Evolutionary conservation across 2,113 vertebrate species (phyloP).

Genomic region (Alaudala cheleensis): DNA sequence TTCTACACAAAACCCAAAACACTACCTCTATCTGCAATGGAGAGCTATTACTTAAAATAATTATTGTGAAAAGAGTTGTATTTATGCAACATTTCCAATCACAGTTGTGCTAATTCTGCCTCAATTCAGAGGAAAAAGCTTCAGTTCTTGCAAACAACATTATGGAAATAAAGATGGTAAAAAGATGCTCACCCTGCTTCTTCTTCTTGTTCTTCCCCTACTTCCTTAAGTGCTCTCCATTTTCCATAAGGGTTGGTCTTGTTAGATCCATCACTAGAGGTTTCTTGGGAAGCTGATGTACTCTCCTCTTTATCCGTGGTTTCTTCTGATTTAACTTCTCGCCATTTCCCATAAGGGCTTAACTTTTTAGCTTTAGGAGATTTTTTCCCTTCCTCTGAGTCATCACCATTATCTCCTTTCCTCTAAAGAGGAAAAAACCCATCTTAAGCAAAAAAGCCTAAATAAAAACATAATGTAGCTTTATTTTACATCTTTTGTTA

Average conservation of each 20-base stretch:
- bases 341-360: slow-evolving; percentile 89
- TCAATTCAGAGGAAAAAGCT: background rate
- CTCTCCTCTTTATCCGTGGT: slow-evolving; percentile 23
- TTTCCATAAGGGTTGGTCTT: slow-evolving; percentile 82
- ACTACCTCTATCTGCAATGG: background rate
- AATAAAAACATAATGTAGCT: slow-evolving; percentile 59
- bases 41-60: background rate
- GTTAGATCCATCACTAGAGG: slow-evolving; percentile 44
- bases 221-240: slow-evolving; percentile 81
- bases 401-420: slow-evolving; percentile 60
- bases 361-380: slow-evolving; percentile 63
- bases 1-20: background rate
- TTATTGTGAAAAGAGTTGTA: background rate
- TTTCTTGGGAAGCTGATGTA: slow-evolving; percentile 38
- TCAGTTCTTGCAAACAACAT: background rate
- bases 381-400: slow-evolving; percentile 62
- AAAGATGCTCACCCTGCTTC: slow-evolving; percentile 81
- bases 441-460: slow-evolving; percentile 65
- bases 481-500: slow-evolving; percentile 37
- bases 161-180: background rate
- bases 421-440: slow-evolving; percentile 67
- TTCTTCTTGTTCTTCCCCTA: background rate
- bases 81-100: background rate
- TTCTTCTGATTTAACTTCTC: slow-evolving; percentile 76
- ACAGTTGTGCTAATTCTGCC: background rate